Base-by-base conservation (phyloP, 2,888 invertebrate genomes). In the Alitta virens region DNA sequence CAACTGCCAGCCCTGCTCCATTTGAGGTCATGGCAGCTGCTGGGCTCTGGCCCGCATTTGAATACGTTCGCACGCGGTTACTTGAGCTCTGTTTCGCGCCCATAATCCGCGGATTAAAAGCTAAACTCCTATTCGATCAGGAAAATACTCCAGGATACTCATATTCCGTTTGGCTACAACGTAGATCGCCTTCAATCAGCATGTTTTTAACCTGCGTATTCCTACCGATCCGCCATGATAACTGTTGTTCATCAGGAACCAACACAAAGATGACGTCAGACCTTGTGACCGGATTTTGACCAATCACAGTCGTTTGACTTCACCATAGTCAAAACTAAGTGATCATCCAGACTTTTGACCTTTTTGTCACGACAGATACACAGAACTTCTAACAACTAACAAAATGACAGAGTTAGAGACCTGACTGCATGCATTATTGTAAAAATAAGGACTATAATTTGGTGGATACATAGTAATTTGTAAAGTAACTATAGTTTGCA, bases 71-170 rank as follows among this genome's bases (percentile, higher is more conserved):
- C 65, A 75, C 70, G 40, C 76, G 72, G 24, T 74, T 72, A 49
- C 68, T 55, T 71, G 74, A 73, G 70, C 77, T 78, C 65, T 76
- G 74, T 71, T 78, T 78, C 49, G 71, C 71, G 61, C 78, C 79
- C 79, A 78, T 56, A 43, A 43, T 43, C 46, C 56, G 16, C 12
- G n/a, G n/a, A 38, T 16, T 52, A 52, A 18, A 5, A 52, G 21
- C n/a, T 23, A 52, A 21, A 52, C 23, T 52, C 23, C 23, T 52
- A 26, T 24, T n/a, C 27, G 24, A 33, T 54, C 55, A 14, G 24
- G n/a, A 52, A 16, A 25, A 24, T n/a, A 23, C 24, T 9, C 43
- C 23, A 33, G 14, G 53, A n/a, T 26, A 59, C 23, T 52, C 33
- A 26, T 33, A 27, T 2, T 23, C 16, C 33, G 16, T 27, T 50